A percentile compares a stretch with the other conserved stretches of the same genome.
Conservation (phyloP, 2,888 invertebrate genomes). For the Machimus atricapillus region DNA sequence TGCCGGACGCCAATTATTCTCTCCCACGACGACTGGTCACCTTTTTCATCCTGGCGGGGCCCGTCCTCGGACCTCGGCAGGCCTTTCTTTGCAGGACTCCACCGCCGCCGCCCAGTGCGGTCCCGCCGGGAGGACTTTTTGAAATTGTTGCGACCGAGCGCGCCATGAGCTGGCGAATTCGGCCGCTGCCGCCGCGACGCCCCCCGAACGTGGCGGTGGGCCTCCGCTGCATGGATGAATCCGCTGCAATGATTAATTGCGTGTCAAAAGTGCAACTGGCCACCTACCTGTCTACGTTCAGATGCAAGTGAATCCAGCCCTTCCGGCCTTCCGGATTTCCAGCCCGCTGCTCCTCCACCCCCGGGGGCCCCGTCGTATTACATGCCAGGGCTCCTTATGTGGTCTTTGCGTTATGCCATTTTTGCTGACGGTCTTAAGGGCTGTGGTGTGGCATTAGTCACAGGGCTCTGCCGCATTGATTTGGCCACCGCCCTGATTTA, state of each 20-base stretch:
- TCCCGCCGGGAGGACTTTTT: neutral
- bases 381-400: neutral
- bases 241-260: constrained; percentile 11
- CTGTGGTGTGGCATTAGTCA: neutral
- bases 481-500: neutral
- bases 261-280: neutral
- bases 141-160: neutral
- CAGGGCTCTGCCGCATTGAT: neutral
- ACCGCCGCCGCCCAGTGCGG: neutral
- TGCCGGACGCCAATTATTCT: constrained; percentile 41
- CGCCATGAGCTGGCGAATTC: neutral
- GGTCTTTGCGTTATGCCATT: neutral
- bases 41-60: neutral
- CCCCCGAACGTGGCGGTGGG: neutral
- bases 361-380: neutral
- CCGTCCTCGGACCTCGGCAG: neutral
- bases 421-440: neutral
- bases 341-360: neutral
- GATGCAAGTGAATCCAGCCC: neutral
- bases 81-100: neutral
- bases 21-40: constrained; percentile 33
- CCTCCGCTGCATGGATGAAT: constrained; percentile 6
- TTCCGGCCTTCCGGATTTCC: neutral
- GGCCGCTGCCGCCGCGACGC: neutral
- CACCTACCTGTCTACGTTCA: neutral